phyloP scores from a whole-genome alignment of 2,113 vertebrate species.

The Embiotoca jacksoni region DNA sequence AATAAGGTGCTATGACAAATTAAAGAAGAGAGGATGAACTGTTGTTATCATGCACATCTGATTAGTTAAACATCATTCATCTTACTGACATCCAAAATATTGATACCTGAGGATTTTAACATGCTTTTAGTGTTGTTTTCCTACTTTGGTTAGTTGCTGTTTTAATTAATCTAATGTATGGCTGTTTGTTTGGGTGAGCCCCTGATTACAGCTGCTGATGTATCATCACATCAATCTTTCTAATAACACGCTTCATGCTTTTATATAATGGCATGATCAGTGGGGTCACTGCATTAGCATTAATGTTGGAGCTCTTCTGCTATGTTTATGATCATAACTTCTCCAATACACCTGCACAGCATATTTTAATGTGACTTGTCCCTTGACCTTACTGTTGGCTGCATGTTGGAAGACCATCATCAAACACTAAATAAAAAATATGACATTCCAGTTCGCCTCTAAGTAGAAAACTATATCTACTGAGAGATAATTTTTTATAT shows the following conservation, averaged over 20 bases:
- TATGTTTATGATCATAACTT: not conserved
- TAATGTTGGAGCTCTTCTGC: not conserved
- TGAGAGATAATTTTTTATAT: too few relatives aligned
- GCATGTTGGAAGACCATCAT: not conserved
- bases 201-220: not conserved
- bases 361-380: not conserved
- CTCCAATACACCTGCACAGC: not conserved
- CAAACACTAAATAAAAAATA: not conserved
- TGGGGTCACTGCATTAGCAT: not conserved
- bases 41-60: slow-evolving; percentile 2
- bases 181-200: not conserved
- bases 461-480: not conserved
- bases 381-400: not conserved
- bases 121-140: not conserved
- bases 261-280: too few relatives aligned
- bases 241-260: slow-evolving; percentile 5
- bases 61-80: slow-evolving; percentile 1
- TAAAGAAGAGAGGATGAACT: not conserved
- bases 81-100: not conserved
- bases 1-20: not conserved
- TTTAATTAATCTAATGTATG: not conserved
- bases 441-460: not conserved
- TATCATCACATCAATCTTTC: slow-evolving; percentile 2
- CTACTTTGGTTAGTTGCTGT: slow-evolving; percentile 2
- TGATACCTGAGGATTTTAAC: not conserved